Percentiles rank a stretch among this genome's conserved stretches.
Conservation (phyloP, 1,140 invertebrate genomes). For the Bathynomus jamesi region DNA sequence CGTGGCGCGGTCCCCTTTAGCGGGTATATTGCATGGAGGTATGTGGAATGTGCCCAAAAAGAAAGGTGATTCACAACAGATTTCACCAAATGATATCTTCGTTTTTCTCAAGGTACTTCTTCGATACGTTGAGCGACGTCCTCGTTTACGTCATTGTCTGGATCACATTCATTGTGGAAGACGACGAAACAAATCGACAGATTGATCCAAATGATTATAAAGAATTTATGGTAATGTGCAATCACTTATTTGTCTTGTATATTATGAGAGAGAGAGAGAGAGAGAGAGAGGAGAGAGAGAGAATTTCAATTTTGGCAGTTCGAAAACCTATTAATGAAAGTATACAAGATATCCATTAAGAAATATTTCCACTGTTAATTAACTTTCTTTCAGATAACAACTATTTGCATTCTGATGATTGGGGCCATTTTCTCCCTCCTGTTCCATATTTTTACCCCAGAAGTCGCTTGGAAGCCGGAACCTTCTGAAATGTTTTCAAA, state of each 20-base stretch:
- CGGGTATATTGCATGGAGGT: too few relatives aligned
- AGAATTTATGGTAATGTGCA: constrained; percentile 7
- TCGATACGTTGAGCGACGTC: constrained; percentile 47
- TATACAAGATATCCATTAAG: too few relatives aligned
- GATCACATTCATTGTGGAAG: constrained; percentile 41
- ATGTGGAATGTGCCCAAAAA: too few relatives aligned
- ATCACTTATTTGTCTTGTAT: background rate
- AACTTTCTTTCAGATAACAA: too few relatives aligned
- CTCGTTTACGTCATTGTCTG: constrained; percentile 45
- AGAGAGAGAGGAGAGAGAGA: too few relatives aligned
- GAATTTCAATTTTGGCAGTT: too few relatives aligned
- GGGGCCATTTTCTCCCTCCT: constrained; percentile 45
- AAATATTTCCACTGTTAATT: too few relatives aligned
- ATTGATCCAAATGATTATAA: constrained; percentile 1
- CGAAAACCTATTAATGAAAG: too few relatives aligned
- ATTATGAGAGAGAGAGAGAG: too few relatives aligned
- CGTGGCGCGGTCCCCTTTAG: too few relatives aligned
- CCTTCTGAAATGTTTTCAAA: background rate
- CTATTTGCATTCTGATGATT: constrained; percentile 44
- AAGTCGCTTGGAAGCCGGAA: background rate
- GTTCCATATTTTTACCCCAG: constrained; percentile 42
- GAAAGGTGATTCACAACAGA: too few relatives aligned
- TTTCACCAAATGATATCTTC: too few relatives aligned
- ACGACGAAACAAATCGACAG: background rate
- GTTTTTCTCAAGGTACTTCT: constrained; percentile 45